Conservation (phyloP, 92 coral and sea anemone genomes). For the Phymanthus crucifer region DNA sequence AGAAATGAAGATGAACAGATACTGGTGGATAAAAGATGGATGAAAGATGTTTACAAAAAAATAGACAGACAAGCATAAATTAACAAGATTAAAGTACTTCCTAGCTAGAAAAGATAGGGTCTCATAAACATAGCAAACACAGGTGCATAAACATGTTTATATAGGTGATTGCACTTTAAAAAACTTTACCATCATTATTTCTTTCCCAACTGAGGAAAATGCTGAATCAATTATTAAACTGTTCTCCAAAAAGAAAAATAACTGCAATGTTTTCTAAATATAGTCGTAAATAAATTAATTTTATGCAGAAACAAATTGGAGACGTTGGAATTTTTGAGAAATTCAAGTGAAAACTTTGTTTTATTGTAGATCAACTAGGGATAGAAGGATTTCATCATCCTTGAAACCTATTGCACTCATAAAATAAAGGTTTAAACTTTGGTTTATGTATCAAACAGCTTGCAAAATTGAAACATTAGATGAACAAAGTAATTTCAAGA, state of each 20-base stretch:
- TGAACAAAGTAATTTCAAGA: not conserved
- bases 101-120: not conserved
- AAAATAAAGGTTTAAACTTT: not conserved
- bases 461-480: not conserved
- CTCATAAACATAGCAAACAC: slow-evolving; percentile 3
- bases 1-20: not conserved
- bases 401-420: not conserved
- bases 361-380: not conserved
- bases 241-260: not conserved
- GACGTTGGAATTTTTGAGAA: not conserved
- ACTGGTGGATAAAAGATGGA: not conserved
- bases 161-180: not conserved
- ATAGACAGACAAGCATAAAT: not conserved
- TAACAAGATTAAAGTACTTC: not conserved
- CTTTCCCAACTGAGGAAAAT: not conserved
- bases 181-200: not conserved
- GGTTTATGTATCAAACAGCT: not conserved
- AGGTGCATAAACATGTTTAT: not conserved
- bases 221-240: not conserved
- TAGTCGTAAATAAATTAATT: not conserved
- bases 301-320: not conserved
- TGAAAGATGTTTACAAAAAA: not conserved
- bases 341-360: not conserved
- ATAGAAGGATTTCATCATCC: not conserved
- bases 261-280: not conserved